A percentile compares a stretch with the other conserved stretches of the same genome.
Evolutionary conservation across 2,888 invertebrate species (phyloP).

Genomic region (Phymatocera aterrima): DNA sequence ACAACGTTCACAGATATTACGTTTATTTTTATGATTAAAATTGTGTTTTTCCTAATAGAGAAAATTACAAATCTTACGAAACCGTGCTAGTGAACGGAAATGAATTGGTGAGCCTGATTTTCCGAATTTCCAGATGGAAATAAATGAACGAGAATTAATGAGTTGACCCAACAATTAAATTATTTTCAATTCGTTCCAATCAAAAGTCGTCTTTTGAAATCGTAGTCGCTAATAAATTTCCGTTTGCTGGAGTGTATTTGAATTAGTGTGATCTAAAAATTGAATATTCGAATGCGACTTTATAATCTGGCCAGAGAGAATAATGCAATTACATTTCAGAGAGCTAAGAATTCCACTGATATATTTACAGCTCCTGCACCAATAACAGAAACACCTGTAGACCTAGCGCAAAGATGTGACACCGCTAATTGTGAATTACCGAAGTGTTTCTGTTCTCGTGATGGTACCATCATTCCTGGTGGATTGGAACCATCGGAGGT

Average conservation of each 20-base stretch:
- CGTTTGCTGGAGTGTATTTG: background rate
- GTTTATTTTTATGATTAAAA: no score
- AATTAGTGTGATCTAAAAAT: background rate
- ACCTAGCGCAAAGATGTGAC: slow-evolving; percentile 89
- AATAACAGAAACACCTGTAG: slow-evolving; percentile 87
- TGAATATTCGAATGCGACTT: background rate
- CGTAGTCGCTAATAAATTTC: no score
- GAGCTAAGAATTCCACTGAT: slow-evolving; percentile 11
- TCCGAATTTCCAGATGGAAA: no score
- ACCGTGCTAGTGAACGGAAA: no score
- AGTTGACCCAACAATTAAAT: background rate
- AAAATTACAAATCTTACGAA: no score
- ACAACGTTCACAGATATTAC: no score
- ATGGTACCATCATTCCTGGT: slow-evolving; percentile 92
- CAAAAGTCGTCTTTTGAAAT: no score
- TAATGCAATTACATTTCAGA: background rate
- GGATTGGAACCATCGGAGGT: slow-evolving; percentile 89
- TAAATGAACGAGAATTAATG: background rate
- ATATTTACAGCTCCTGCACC: slow-evolving; percentile 84
- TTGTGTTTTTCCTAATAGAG: no score
- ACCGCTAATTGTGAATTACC: slow-evolving; percentile 86
- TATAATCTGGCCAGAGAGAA: background rate
- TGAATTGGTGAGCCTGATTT: no score
- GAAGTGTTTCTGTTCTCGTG: slow-evolving; percentile 94
- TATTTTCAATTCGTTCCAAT: no score